Conservation (phyloP, 2,113 vertebrate genomes). For the Anas platyrhynchos region DNA sequence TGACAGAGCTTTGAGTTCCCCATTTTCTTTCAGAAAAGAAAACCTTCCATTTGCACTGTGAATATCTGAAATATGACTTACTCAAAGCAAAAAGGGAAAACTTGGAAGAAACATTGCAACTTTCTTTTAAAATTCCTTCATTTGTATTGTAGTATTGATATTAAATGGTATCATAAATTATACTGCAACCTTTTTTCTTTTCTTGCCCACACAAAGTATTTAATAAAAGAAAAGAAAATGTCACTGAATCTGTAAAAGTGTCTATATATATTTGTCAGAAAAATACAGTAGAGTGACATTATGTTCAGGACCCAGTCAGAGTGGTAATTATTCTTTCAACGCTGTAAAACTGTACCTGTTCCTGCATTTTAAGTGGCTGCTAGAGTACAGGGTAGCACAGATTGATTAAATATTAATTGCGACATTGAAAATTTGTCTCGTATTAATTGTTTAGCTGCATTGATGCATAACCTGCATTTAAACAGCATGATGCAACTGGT, state of each 20-base stretch:
- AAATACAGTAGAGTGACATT: constrained; percentile 15
- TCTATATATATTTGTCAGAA: constrained; percentile 36
- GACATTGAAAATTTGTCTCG: not conserved
- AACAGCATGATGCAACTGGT: not conserved
- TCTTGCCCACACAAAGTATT: constrained; percentile 30
- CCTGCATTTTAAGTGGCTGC: constrained; percentile 36
- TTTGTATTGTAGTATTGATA: constrained; percentile 20
- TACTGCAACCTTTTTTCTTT: constrained; percentile 5
- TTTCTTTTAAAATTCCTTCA: constrained; percentile 18
- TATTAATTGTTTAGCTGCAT: not conserved
- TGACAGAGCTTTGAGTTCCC: not conserved
- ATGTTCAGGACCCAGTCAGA: constrained; percentile 22
- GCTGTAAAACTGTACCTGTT: constrained; percentile 3
- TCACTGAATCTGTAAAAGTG: constrained; percentile 1
- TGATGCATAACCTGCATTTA: not conserved
- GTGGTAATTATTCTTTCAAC: constrained; percentile 50
- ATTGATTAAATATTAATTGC: constrained; percentile 57
- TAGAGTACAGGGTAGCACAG: not conserved
- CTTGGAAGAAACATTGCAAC: not conserved
- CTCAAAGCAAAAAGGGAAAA: not conserved
- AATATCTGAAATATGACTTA: not conserved
- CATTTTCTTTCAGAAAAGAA: not conserved
- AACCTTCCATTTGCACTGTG: constrained; percentile 9
- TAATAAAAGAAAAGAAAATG: constrained; percentile 38
- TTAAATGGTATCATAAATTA: constrained; percentile 8